These are phyloP conservation scores for Icerya purchasi DNA, from an alignment of 2,888 invertebrate genomes.

Conservation along the genomic window DNA sequence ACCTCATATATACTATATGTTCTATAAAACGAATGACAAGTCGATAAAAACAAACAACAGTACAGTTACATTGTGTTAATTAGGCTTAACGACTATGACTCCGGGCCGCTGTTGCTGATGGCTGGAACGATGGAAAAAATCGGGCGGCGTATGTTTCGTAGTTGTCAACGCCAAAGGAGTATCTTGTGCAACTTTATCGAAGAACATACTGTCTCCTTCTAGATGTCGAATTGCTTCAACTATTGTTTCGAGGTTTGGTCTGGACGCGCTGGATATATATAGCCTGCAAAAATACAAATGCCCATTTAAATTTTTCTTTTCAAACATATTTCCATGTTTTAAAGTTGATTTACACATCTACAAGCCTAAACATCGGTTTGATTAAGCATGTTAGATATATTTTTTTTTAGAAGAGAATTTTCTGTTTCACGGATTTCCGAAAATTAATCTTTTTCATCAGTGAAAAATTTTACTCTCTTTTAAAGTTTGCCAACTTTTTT, in stretches of 20 bases:
- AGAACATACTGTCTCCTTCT: constrained; percentile 85
- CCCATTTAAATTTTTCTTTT: background rate
- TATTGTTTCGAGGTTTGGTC: constrained; percentile 91
- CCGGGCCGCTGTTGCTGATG: constrained; percentile 58
- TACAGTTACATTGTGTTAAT: no score
- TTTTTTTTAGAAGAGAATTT: no score
- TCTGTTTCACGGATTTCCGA: no score
- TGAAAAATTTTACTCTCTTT: no score
- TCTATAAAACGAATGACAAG: no score
- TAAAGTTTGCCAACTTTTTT: no score
- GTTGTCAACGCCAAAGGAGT: constrained; percentile 37
- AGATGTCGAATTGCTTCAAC: constrained; percentile 95
- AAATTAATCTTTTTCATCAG: no score
- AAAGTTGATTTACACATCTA: background rate
- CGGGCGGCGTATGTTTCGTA: constrained; percentile 18
- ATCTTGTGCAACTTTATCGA: constrained; percentile 32
- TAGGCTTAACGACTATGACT: constrained; percentile 74
- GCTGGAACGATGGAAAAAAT: constrained; percentile 31
- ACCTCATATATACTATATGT: no score
- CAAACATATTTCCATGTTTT: background rate
- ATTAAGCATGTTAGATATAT: no score
- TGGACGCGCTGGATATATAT: constrained; percentile 48
- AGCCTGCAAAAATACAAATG: constrained; percentile 26
- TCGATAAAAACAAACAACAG: no score
- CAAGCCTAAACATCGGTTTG: no score